These are phyloP conservation scores for Carapus acus DNA, from an alignment of 2,797 vertebrate species.

Conservation along the genomic window DNA sequence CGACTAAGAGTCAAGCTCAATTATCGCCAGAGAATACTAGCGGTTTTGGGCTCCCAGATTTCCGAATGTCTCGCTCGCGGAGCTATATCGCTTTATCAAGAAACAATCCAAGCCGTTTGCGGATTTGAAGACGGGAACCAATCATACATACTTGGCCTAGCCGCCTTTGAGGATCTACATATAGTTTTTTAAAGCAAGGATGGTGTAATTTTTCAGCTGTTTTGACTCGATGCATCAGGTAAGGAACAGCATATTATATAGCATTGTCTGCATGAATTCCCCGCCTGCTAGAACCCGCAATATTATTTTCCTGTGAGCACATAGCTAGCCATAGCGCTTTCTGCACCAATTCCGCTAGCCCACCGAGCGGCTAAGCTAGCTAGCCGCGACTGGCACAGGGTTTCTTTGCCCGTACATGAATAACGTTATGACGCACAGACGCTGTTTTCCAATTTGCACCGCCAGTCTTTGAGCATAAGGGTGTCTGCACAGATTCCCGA, in stretches of 20 bases:
- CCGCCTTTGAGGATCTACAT: slow-evolving; percentile 5
- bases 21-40: slow-evolving; percentile 9
- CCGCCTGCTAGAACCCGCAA: slow-evolving; percentile 9
- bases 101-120: slow-evolving; percentile 38
- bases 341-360: slow-evolving; percentile 11
- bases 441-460: slow-evolving; percentile 25
- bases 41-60: slow-evolving; percentile 16
- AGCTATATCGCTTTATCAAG: slow-evolving; percentile 45
- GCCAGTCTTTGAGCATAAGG: slow-evolving; percentile 32
- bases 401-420: slow-evolving; percentile 39
- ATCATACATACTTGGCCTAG: slow-evolving; percentile 19
- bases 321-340: slow-evolving; percentile 23
- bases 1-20: slow-evolving; percentile 6
- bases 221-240: slow-evolving; percentile 29
- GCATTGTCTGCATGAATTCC: slow-evolving; percentile 5
- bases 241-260: slow-evolving; percentile 1
- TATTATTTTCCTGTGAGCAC: slow-evolving; percentile 25
- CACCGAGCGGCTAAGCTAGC: slow-evolving; percentile 45
- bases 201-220: not conserved
- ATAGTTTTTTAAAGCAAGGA: not conserved
- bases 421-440: slow-evolving; percentile 47
- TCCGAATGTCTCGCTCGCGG: slow-evolving; percentile 17
- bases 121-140: slow-evolving; percentile 43
- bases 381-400: slow-evolving; percentile 31
- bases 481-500: slow-evolving; percentile 23